These are phyloP conservation scores for Drosophila carrolli DNA, from an alignment of 1,140 invertebrate genomes.

Conservation along the genomic window DNA sequence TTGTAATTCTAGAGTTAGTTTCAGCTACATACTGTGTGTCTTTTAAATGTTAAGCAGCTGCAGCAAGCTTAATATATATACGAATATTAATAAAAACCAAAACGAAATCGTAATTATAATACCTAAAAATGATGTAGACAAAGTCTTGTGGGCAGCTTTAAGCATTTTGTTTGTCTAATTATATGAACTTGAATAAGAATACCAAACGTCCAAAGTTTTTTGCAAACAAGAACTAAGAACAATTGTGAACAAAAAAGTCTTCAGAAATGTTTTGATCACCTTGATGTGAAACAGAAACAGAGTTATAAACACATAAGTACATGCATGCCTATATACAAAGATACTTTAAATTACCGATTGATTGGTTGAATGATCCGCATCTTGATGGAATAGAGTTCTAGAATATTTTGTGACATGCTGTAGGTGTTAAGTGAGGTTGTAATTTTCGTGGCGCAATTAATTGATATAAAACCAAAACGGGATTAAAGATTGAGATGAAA, in stretches of 20 bases:
- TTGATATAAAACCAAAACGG: slow-evolving; percentile 15
- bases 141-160: slow-evolving; percentile 78
- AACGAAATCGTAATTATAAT: slow-evolving; percentile 26
- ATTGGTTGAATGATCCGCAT: slow-evolving; percentile 17
- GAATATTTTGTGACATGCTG: slow-evolving; percentile 45
- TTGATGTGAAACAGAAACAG: slow-evolving; percentile 36
- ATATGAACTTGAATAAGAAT: slow-evolving; percentile 63
- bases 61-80: slow-evolving; percentile 49
- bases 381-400: slow-evolving; percentile 5
- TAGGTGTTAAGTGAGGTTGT: slow-evolving; percentile 47
- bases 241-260: slow-evolving; percentile 81
- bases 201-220: slow-evolving; percentile 77
- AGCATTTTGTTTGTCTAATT: slow-evolving; percentile 68
- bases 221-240: slow-evolving; percentile 71
- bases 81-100: slow-evolving; percentile 22
- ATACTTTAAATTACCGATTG: slow-evolving; percentile 14
- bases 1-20: slow-evolving; percentile 54
- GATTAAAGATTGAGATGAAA: not conserved
- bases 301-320: slow-evolving; percentile 38
- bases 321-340: slow-evolving; percentile 35
- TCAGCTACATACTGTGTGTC: slow-evolving; percentile 73
- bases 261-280: slow-evolving; percentile 56
- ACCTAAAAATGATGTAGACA: slow-evolving; percentile 48
- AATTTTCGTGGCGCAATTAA: slow-evolving; percentile 63
- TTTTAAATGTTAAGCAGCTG: slow-evolving; percentile 70